Conservation (phyloP, 2,888 invertebrate genomes). For the Smittia aterrima region DNA sequence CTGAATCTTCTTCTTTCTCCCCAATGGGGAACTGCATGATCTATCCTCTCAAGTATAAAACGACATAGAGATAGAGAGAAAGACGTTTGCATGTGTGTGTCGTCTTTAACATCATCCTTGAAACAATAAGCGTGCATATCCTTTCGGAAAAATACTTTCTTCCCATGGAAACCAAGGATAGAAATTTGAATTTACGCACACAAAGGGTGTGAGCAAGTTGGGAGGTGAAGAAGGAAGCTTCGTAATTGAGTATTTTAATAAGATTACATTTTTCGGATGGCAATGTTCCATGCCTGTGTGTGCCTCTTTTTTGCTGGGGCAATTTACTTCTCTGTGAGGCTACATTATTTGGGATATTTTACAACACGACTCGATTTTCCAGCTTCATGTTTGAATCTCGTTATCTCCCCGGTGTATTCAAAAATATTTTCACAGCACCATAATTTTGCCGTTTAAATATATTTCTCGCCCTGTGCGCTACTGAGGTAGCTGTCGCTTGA, state of each 20-base stretch:
- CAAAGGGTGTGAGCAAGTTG: background rate
- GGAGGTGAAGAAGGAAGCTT: background rate
- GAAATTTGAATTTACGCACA: slow-evolving; percentile 19
- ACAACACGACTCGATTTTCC: background rate
- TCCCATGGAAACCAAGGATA: background rate
- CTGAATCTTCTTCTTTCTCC: too few relatives aligned
- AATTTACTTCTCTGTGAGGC: background rate
- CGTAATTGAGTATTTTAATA: slow-evolving; percentile 41
- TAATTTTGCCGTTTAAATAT: slow-evolving; percentile 32
- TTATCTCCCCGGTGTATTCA: slow-evolving; percentile 23
- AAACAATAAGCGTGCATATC: too few relatives aligned
- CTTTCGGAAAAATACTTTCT: too few relatives aligned
- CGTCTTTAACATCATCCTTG: too few relatives aligned
- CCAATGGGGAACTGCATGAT: too few relatives aligned
- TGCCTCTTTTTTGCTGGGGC: slow-evolving; percentile 9
- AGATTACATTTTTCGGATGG: slow-evolving; percentile 26
- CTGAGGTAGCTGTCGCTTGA: too few relatives aligned
- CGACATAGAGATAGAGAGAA: too few relatives aligned
- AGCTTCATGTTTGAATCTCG: too few relatives aligned
- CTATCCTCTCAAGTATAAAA: too few relatives aligned
- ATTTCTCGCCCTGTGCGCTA: background rate
- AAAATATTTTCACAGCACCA: slow-evolving; percentile 32
- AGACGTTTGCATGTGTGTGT: too few relatives aligned
- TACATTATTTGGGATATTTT: slow-evolving; percentile 38
- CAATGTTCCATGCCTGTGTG: background rate